Evolutionary conservation across 2,113 vertebrate genomes (phyloP).

Genomic region (Accipiter virgatus): DNA sequence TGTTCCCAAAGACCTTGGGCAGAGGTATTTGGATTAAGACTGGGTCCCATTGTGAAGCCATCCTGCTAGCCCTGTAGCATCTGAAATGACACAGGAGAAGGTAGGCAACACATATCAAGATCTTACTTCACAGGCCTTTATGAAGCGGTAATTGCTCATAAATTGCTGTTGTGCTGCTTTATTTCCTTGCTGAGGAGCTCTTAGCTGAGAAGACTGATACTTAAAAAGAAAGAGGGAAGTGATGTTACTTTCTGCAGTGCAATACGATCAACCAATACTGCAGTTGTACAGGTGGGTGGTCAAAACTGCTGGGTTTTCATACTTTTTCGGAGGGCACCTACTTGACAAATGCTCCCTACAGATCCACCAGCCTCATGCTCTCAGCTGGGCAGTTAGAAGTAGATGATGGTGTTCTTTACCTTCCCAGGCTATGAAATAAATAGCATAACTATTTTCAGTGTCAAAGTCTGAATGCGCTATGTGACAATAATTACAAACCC

Average conservation of each 20-base stretch:
- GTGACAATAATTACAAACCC: neutral
- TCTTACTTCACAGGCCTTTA: neutral
- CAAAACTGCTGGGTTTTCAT: neutral
- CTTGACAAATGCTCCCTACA: neutral
- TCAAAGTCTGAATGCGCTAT: neutral
- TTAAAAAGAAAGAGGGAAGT: neutral
- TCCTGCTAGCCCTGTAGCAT: neutral
- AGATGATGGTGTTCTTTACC: neutral
- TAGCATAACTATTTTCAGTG: neutral
- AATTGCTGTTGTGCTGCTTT: neutral
- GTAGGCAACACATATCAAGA: rapidly evolving
- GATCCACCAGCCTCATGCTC: neutral
- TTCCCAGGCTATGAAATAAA: neutral
- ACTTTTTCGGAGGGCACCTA: neutral
- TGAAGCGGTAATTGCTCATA: neutral
- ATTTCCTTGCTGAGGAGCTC: neutral
- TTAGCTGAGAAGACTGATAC: neutral
- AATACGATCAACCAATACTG: neutral
- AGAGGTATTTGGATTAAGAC: neutral
- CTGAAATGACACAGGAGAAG: neutral
- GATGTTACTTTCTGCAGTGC: neutral
- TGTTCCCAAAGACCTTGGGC: neutral
- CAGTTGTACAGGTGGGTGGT: neutral
- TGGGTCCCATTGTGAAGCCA: neutral
- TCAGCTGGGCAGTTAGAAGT: neutral